A percentile compares a stretch with the other conserved stretches of the same genome.
These are phyloP conservation scores for Diabrotica undecimpunctata DNA, from an alignment of 1,140 invertebrate genomes.

Conservation along the genomic window DNA sequence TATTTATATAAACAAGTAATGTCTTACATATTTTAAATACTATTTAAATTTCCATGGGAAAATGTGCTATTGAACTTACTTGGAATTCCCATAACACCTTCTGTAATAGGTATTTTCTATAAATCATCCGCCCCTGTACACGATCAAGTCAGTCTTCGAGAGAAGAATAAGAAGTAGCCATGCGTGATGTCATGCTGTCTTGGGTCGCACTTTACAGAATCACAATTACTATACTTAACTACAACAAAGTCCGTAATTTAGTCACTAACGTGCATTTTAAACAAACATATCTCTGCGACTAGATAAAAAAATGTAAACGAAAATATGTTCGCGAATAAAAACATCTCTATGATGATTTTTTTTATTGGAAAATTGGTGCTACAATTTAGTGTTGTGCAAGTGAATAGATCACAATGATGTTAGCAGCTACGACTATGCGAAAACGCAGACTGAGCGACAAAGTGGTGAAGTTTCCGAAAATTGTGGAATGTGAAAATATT, in stretches of 20 bases:
- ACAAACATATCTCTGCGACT: not conserved
- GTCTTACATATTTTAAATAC: no score
- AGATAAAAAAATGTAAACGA: no score
- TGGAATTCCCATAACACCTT: no score
- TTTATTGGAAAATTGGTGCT: no score
- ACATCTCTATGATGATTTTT: no score
- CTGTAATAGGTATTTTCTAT: not conserved
- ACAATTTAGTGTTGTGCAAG: not conserved
- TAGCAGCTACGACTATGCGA: slow-evolving; percentile 29
- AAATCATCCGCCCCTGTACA: slow-evolving; percentile 12
- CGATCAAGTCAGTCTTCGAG: slow-evolving; percentile 30
- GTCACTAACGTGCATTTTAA: slow-evolving; percentile 24
- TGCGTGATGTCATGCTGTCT: slow-evolving; percentile 45
- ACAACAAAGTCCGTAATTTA: slow-evolving; percentile 15
- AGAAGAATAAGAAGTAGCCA: slow-evolving; percentile 42
- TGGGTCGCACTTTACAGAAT: slow-evolving; percentile 41
- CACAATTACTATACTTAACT: slow-evolving; percentile 36
- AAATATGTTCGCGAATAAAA: not conserved
- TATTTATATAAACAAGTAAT: no score
- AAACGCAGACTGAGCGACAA: slow-evolving; percentile 36
- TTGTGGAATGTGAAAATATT: slow-evolving; percentile 36
- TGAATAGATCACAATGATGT: slow-evolving; percentile 17
- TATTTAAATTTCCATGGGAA: no score
- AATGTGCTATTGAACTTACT: no score
- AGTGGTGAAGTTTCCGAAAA: slow-evolving; percentile 31